Percentiles rank a stretch among this genome's conserved stretches.
Evolutionary conservation across 1,140 invertebrate species (phyloP).

Genomic region (Drosophila dunni): DNA sequence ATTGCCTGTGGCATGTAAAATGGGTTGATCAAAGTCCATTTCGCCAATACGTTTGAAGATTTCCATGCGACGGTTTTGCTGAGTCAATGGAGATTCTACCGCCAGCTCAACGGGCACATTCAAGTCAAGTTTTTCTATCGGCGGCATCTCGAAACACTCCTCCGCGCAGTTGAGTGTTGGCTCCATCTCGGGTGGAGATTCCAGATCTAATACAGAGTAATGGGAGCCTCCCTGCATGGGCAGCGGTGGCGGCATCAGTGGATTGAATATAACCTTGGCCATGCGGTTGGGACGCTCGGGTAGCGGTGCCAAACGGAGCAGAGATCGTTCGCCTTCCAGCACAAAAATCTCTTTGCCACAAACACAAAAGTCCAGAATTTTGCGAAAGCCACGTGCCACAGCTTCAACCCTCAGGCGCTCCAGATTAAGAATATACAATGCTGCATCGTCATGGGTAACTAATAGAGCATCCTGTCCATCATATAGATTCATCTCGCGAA

Average conservation of each 20-base stretch:
- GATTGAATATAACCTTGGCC: slow-evolving; percentile 79
- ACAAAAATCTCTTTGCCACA: slow-evolving; percentile 89
- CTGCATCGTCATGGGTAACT: slow-evolving; percentile 89
- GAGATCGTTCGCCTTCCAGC: slow-evolving; percentile 87
- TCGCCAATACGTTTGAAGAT: slow-evolving; percentile 79
- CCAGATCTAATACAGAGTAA: slow-evolving; percentile 51
- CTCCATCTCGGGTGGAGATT: slow-evolving; percentile 69
- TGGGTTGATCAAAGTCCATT: slow-evolving; percentile 80
- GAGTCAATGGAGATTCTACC: slow-evolving; percentile 76
- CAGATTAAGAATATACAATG: slow-evolving; percentile 91
- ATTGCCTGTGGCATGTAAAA: slow-evolving; percentile 64
- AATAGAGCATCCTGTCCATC: slow-evolving; percentile 89
- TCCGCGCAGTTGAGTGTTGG: slow-evolving; percentile 84
- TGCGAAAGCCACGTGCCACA: slow-evolving; percentile 84
- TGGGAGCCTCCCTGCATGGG: slow-evolving; percentile 61
- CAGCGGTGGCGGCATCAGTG: slow-evolving; percentile 73
- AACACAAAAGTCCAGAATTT: slow-evolving; percentile 77
- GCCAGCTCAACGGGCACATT: slow-evolving; percentile 84
- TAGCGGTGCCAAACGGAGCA: slow-evolving; percentile 87
- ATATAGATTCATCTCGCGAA: slow-evolving; percentile 89
- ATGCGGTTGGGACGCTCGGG: slow-evolving; percentile 76
- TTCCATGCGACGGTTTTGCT: slow-evolving; percentile 80
- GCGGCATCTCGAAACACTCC: slow-evolving; percentile 86
- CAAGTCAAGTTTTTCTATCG: slow-evolving; percentile 84
- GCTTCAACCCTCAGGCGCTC: slow-evolving; percentile 86